phyloP scores from a whole-genome alignment of 2,888 invertebrate species.

The Athetis lepigone region DNA sequence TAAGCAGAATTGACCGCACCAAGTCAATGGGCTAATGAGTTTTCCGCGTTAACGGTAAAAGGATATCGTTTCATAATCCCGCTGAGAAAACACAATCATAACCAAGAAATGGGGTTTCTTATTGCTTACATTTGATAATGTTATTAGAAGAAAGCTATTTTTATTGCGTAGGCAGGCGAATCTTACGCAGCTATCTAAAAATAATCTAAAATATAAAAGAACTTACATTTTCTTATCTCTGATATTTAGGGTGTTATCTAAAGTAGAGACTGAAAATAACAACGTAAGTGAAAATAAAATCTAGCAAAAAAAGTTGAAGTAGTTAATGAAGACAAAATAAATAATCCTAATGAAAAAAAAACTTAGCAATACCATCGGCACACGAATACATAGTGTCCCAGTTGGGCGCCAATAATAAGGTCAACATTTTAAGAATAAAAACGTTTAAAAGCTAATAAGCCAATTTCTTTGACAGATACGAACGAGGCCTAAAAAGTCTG shows the following conservation, averaged over 20 bases:
- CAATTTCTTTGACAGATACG: too few relatives aligned
- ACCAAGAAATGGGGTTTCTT: slow-evolving; percentile 54
- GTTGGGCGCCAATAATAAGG: slow-evolving; percentile 3
- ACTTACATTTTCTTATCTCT: slow-evolving; percentile 20
- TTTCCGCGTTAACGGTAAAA: slow-evolving; percentile 76
- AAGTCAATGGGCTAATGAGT: slow-evolving; percentile 76
- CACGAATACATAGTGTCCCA: not conserved
- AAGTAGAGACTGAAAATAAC: slow-evolving; percentile 4
- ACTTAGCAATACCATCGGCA: not conserved
- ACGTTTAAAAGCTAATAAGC: not conserved
- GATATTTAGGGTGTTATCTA: slow-evolving; percentile 8
- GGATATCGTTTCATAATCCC: slow-evolving; percentile 71
- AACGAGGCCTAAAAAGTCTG: too few relatives aligned
- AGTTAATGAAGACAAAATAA: not conserved
- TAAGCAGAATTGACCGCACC: slow-evolving; percentile 63
- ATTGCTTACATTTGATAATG: slow-evolving; percentile 42
- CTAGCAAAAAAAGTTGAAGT: slow-evolving; percentile 4
- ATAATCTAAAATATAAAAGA: slow-evolving; percentile 14
- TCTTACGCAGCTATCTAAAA: slow-evolving; percentile 19
- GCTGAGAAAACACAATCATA: slow-evolving; percentile 70
- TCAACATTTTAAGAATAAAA: not conserved
- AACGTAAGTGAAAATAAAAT: slow-evolving; percentile 13
- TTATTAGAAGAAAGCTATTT: slow-evolving; percentile 27
- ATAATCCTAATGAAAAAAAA: not conserved
- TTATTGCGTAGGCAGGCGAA: slow-evolving; percentile 13